Conservation (phyloP, 1,140 invertebrate genomes). For the Bombus terrestris region DNA sequence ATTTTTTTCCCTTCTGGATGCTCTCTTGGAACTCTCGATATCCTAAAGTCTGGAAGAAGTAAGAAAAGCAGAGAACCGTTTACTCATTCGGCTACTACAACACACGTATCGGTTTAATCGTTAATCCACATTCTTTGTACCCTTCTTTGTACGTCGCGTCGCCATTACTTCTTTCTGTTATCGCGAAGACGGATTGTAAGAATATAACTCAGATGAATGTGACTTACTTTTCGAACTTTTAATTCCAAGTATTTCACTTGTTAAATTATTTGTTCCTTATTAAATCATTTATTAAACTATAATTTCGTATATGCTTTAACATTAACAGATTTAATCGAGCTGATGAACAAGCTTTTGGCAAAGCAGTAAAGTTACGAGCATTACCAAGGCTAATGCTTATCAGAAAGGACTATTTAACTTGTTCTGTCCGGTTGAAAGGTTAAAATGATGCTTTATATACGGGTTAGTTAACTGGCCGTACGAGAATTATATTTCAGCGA, state of each 20-base stretch:
- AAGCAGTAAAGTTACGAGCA: neutral
- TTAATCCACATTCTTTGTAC: constrained; percentile 32
- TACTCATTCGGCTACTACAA: constrained; percentile 38
- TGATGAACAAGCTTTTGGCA: neutral
- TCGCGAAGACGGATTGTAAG: too few relatives aligned
- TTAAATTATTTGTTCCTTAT: neutral
- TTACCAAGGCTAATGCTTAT: neutral
- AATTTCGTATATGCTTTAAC: neutral
- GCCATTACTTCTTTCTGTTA: too few relatives aligned
- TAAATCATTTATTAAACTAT: neutral
- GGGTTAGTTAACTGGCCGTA: constrained; percentile 24
- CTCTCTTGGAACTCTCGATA: constrained; percentile 28
- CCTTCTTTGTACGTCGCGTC: too few relatives aligned
- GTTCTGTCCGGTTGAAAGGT: constrained; percentile 34
- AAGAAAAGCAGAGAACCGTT: constrained; percentile 51
- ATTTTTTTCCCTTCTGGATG: constrained; percentile 59
- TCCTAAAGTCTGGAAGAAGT: constrained; percentile 25
- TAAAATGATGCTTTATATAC: constrained; percentile 40
- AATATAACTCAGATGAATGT: too few relatives aligned
- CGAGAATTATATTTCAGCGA: constrained; percentile 38
- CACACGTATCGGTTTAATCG: constrained; percentile 36
- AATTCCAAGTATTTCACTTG: neutral
- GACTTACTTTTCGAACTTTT: too few relatives aligned
- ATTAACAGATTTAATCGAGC: neutral
- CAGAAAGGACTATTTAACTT: constrained; percentile 23